These are phyloP conservation scores for Cantharis nigra DNA, from an alignment of 2,888 invertebrate species.

Conservation along the genomic window DNA sequence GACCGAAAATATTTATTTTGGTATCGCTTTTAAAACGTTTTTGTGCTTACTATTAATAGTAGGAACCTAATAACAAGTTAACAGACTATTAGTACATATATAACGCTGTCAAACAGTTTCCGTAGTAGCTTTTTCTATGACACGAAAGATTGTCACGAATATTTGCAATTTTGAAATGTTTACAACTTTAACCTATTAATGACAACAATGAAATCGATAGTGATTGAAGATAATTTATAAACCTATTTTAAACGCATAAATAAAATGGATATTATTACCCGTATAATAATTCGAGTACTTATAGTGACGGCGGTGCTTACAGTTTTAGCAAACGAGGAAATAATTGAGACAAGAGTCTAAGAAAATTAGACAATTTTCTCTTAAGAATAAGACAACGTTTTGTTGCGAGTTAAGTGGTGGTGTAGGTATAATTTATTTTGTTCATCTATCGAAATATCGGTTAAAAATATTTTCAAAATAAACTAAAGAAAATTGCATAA, in stretches of 20 bases:
- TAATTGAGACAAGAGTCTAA: background rate
- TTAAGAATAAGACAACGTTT: no score
- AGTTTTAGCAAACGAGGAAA: background rate
- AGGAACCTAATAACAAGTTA: background rate
- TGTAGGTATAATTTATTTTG: background rate
- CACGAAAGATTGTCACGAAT: background rate
- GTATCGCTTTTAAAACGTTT: background rate
- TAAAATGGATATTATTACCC: background rate
- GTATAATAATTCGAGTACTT: background rate
- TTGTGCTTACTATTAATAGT: background rate
- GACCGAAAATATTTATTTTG: background rate
- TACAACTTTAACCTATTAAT: background rate
- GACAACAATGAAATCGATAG: background rate
- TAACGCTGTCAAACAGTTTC: background rate
- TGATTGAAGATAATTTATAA: background rate
- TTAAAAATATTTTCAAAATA: background rate
- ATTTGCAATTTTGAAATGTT: background rate
- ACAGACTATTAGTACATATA: background rate
- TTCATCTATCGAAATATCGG: background rate
- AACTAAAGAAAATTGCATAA: background rate
- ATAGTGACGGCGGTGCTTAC: background rate
- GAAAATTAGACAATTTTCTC: background rate
- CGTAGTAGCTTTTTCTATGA: background rate
- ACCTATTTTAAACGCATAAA: background rate
- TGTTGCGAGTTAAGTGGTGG: no score